phyloP scores from a whole-genome alignment of 2,888 invertebrate genomes.

The Cheilosia soror region DNA sequence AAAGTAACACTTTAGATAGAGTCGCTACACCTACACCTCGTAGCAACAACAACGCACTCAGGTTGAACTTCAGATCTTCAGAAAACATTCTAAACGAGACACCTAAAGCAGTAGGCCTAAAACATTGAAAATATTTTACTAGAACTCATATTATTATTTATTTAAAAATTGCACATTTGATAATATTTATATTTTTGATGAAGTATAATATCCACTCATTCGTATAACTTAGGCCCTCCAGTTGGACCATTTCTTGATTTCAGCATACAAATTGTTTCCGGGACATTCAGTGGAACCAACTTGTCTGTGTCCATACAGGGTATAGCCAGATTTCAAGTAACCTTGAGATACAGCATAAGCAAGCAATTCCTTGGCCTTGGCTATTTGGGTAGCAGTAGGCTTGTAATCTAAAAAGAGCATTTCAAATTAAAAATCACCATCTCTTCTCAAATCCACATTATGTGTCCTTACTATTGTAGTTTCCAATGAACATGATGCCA shows the following conservation, averaged over 20 bases:
- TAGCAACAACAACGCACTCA: too few species aligned
- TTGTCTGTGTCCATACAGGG: constrained; percentile 81
- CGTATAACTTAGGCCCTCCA: constrained; percentile 77
- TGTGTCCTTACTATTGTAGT: constrained; percentile 22
- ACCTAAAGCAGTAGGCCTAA: too few species aligned
- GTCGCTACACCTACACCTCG: too few species aligned
- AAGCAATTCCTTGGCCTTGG: constrained; percentile 78
- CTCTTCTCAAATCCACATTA: neutral
- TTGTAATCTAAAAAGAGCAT: constrained; percentile 68
- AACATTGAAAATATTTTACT: too few species aligned
- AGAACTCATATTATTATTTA: too few species aligned
- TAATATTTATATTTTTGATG: too few species aligned
- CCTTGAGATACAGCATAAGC: constrained; percentile 78
- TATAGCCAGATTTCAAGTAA: constrained; percentile 79
- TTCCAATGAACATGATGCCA: constrained; percentile 81
- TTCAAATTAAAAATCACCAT: neutral
- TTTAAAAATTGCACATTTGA: too few species aligned
- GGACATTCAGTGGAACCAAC: constrained; percentile 81
- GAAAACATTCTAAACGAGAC: too few species aligned
- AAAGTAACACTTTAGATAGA: too few species aligned
- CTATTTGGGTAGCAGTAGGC: constrained; percentile 78
- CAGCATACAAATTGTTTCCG: constrained; percentile 80
- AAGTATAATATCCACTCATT: too few species aligned
- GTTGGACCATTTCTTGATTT: constrained; percentile 81
- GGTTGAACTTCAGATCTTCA: too few species aligned